Conservation (phyloP, 2,797 vertebrate genomes). For the Hyperoplus immaculatus region DNA sequence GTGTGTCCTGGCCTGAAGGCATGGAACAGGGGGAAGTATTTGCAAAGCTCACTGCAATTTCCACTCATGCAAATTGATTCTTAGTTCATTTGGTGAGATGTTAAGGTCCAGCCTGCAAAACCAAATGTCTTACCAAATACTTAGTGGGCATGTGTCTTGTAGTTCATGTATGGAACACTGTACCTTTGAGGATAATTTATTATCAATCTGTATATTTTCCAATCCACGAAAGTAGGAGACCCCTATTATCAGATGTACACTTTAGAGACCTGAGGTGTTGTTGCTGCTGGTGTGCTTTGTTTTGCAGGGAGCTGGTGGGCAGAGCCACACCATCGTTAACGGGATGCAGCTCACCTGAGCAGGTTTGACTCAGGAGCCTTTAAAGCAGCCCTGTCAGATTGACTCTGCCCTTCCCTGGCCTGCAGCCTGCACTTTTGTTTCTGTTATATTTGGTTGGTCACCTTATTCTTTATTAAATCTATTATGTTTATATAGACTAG, state of each 20-base stretch:
- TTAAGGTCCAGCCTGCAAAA: not conserved
- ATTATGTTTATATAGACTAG: too few relatives aligned
- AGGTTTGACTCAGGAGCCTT: too few relatives aligned
- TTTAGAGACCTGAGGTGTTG: too few relatives aligned
- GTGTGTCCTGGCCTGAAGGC: not conserved
- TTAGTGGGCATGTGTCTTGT: not conserved
- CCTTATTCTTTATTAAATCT: too few relatives aligned
- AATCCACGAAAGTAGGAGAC: not conserved
- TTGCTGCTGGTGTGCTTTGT: too few relatives aligned
- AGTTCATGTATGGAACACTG: not conserved
- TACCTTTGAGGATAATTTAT: not conserved
- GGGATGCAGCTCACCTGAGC: too few relatives aligned
- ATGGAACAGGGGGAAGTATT: constrained; percentile 29
- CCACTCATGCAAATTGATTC: not conserved
- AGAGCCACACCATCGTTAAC: too few relatives aligned
- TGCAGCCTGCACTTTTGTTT: too few relatives aligned
- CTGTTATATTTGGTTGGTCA: too few relatives aligned
- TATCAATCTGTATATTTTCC: not conserved
- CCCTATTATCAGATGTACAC: not conserved
- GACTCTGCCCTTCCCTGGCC: too few relatives aligned
- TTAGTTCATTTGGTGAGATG: constrained; percentile 1
- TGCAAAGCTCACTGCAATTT: not conserved
- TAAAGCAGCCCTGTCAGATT: too few relatives aligned
- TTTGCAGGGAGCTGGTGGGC: too few relatives aligned
- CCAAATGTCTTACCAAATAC: not conserved